Percentiles rank a stretch among this genome's conserved stretches.
phyloP scores from a whole-genome alignment of 2,113 vertebrate genomes.

The Amazona guildingii region DNA sequence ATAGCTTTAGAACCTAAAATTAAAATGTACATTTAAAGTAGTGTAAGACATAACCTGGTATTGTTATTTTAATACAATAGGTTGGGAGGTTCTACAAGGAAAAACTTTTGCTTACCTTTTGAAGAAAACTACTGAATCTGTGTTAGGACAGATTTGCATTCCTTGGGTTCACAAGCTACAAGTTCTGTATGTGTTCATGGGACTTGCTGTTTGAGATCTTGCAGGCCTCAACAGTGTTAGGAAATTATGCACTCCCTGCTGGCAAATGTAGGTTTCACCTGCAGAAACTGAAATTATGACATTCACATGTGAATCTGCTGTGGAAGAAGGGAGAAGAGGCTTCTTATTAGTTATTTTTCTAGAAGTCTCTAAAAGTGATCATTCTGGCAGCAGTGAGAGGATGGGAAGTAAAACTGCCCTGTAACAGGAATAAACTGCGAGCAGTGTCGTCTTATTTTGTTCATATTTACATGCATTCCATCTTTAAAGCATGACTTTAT shows the following conservation, averaged over 20 bases:
- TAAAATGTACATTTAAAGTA: neutral
- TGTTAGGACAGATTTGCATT: neutral
- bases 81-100: neutral
- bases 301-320: neutral
- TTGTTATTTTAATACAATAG: neutral
- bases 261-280: neutral
- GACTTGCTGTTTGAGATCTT: neutral
- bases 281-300: neutral
- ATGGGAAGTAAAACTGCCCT: neutral
- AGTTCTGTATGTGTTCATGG: accelerated
- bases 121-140: neutral
- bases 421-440: neutral
- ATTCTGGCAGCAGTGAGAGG: neutral
- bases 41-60: neutral
- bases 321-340: neutral
- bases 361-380: neutral
- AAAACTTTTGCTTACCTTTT: neutral
- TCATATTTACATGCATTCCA: neutral
- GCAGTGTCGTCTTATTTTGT: neutral
- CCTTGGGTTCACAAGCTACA: neutral
- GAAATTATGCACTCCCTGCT: neutral
- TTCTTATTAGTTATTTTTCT: neutral
- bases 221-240: neutral
- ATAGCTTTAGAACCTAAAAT: neutral
- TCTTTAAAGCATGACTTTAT: neutral